phyloP scores from a whole-genome alignment of 2,113 vertebrate species.

The Dolichallabes microphthalmus region DNA sequence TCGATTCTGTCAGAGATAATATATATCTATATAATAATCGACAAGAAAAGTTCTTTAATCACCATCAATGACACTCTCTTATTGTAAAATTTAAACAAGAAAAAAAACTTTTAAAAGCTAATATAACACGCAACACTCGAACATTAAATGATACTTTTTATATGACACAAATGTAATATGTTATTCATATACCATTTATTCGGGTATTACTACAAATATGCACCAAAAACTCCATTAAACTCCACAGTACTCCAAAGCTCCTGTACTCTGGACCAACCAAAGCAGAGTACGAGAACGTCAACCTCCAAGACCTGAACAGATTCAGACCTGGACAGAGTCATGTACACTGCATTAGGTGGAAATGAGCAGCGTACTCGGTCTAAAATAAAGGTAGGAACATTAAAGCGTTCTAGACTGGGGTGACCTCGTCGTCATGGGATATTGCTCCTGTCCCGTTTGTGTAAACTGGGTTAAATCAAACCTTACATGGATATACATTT shows the following conservation, averaged over 20 bases:
- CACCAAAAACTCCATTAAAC: neutral
- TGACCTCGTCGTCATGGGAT: neutral
- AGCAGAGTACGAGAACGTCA: slow-evolving; percentile 2
- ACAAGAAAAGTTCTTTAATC: neutral
- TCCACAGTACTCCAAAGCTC: neutral
- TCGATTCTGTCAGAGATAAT: too few species aligned
- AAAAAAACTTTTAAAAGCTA: slow-evolving; percentile 7
- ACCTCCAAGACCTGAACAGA: neutral
- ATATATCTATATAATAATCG: neutral
- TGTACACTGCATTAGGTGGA: neutral
- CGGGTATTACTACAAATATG: neutral
- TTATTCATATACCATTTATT: neutral
- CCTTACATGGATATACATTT: neutral
- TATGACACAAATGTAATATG: neutral
- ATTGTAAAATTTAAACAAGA: neutral
- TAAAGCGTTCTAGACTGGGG: neutral
- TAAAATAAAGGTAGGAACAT: neutral
- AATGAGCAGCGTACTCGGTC: neutral
- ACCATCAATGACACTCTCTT: neutral
- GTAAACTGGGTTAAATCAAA: neutral
- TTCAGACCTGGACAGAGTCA: neutral
- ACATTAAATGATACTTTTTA: neutral
- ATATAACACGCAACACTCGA: neutral
- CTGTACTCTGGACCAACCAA: slow-evolving; percentile 23
- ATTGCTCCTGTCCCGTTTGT: neutral